Evolutionary conservation across 2,888 invertebrate species (phyloP).

Genomic region (Malachius bipustulatus): DNA sequence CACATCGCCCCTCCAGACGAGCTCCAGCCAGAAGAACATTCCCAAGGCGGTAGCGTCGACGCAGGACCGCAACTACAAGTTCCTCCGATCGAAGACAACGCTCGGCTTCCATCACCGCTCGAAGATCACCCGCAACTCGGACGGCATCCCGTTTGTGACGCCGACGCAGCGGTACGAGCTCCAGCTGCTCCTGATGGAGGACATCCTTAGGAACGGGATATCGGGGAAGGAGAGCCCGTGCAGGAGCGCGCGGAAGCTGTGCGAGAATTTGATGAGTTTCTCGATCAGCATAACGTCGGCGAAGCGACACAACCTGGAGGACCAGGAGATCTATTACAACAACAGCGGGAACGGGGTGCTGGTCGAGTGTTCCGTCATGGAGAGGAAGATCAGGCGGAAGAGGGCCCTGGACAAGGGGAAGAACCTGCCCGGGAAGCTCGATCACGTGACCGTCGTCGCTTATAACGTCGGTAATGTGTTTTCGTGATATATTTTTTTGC

Average conservation of each 20-base stretch:
- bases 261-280: constrained; percentile 64
- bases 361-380: constrained; percentile 47
- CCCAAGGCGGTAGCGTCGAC: not conserved
- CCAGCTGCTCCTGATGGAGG: constrained; percentile 62
- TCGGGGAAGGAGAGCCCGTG: constrained; percentile 46
- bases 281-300: constrained; percentile 68
- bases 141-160: constrained; percentile 54
- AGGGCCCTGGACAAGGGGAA: constrained; percentile 59
- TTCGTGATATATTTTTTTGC: too few species aligned
- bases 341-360: constrained; percentile 43
- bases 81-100: constrained; percentile 36
- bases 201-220: constrained; percentile 50
- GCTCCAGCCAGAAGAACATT: not conserved
- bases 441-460: constrained; percentile 77
- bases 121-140: constrained; percentile 37
- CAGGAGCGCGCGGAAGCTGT: constrained; percentile 51
- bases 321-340: constrained; percentile 61
- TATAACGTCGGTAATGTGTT: constrained; percentile 71
- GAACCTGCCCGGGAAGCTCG: constrained; percentile 72
- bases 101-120: constrained; percentile 27
- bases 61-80: constrained; percentile 24
- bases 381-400: constrained; percentile 55
- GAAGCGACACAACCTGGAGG: constrained; percentile 71
- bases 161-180: constrained; percentile 65
- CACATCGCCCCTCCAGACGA: too few species aligned